phyloP scores from a whole-genome alignment of 1,140 invertebrate genomes.

The Ips typographus region DNA sequence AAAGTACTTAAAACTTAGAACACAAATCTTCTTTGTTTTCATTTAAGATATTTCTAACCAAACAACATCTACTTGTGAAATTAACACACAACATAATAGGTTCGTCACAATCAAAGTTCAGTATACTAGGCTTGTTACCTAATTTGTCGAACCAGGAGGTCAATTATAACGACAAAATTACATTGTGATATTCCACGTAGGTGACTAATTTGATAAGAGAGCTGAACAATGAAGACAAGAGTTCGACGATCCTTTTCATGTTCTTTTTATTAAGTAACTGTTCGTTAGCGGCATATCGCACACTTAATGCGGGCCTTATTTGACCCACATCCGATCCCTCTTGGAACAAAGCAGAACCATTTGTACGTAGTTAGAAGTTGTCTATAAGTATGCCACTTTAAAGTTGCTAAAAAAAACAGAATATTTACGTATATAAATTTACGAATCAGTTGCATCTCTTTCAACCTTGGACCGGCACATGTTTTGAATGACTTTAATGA shows the following conservation, averaged over 20 bases:
- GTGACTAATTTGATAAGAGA: constrained; percentile 18
- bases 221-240: constrained; percentile 14
- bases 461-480: constrained; percentile 14
- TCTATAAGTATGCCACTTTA: too few species aligned
- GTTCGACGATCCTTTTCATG: constrained; percentile 1
- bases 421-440: constrained; percentile 1
- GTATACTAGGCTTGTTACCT: too few species aligned
- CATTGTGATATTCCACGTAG: not conserved
- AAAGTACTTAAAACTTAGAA: too few species aligned
- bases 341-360: too few species aligned
- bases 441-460: constrained; percentile 12
- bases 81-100: too few species aligned
- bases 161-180: too few species aligned
- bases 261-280: not conserved
- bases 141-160: too few species aligned
- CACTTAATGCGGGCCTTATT: not conserved
- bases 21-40: too few species aligned
- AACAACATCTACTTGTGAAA: too few species aligned
- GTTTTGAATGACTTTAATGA: constrained; percentile 9
- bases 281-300: constrained; percentile 1
- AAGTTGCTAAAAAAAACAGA: not conserved
- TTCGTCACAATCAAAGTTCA: too few species aligned
- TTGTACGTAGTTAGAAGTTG: too few species aligned
- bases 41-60: too few species aligned
- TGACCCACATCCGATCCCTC: not conserved